phyloP scores from a whole-genome alignment of 2,888 invertebrate genomes.

The Imbricaverruca yamaguchii region DNA sequence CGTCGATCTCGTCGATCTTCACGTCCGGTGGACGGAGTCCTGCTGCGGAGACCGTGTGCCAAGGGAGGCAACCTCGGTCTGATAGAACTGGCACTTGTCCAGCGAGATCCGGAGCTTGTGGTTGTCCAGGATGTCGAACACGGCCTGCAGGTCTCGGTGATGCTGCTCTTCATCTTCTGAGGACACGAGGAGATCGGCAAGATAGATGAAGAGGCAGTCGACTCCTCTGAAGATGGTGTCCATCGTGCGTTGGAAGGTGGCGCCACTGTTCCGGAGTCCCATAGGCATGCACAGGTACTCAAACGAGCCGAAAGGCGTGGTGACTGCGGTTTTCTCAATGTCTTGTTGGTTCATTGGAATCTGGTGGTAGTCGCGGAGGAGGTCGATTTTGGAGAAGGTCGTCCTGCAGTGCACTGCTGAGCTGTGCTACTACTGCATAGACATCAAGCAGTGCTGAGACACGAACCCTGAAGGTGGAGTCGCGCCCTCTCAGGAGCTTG shows the following conservation, averaged over 20 bases:
- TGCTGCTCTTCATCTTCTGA: conserved; percentile 19
- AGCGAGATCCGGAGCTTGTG: conserved; percentile 22
- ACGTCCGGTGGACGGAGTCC: not conserved
- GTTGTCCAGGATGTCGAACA: not conserved
- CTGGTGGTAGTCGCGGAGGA: not conserved
- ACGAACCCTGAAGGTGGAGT: no score
- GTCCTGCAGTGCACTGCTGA: not conserved
- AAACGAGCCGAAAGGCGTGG: conserved; percentile 24
- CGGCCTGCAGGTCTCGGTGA: conserved; percentile 9
- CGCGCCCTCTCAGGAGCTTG: no score
- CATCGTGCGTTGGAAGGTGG: not conserved
- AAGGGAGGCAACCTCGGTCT: not conserved
- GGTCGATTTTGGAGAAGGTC: not conserved
- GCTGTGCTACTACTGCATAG: no score
- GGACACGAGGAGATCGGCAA: conserved; percentile 23
- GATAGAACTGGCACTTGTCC: conserved; percentile 23
- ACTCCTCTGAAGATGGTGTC: not conserved
- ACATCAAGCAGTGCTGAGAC: no score
- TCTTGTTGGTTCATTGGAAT: not conserved
- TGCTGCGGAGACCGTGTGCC: not conserved
- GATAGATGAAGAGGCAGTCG: not conserved
- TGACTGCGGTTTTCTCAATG: conserved; percentile 3
- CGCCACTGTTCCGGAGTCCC: not conserved
- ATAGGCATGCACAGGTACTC: conserved; percentile 22
- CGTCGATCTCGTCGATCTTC: not conserved